phyloP scores from a whole-genome alignment of 1,140 invertebrate genomes.

The Hylaeus anthracinus region DNA sequence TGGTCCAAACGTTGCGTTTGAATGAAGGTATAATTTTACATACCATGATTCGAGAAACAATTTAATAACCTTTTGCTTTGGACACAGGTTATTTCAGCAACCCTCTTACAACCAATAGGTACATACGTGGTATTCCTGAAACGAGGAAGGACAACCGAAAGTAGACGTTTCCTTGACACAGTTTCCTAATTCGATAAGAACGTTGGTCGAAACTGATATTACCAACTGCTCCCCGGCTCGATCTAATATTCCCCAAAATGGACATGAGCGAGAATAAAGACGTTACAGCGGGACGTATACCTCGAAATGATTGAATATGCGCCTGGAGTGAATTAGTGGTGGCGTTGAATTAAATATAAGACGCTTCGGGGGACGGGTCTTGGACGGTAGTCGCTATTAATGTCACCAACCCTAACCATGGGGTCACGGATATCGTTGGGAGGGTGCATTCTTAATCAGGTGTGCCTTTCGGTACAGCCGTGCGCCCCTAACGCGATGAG shows the following conservation, averaged over 20 bases:
- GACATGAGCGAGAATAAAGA: slow-evolving; percentile 57
- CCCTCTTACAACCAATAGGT: too few relatives aligned
- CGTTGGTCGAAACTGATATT: background rate
- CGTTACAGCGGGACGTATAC: slow-evolving; percentile 35
- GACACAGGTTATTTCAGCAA: too few relatives aligned
- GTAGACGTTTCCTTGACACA: background rate
- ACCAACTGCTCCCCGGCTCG: too few relatives aligned
- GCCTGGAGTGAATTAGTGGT: slow-evolving; percentile 62
- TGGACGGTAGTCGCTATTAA: slow-evolving; percentile 66
- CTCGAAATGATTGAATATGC: slow-evolving; percentile 64
- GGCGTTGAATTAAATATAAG: slow-evolving; percentile 72
- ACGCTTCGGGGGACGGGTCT: slow-evolving; percentile 50
- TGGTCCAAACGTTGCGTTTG: too few relatives aligned
- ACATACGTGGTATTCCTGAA: too few relatives aligned
- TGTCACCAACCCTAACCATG: slow-evolving; percentile 68
- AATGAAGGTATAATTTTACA: too few relatives aligned
- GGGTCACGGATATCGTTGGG: slow-evolving; percentile 63
- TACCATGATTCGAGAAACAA: too few relatives aligned
- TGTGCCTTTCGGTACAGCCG: slow-evolving; percentile 50
- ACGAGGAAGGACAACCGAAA: too few relatives aligned
- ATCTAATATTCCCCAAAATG: background rate
- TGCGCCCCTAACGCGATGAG: slow-evolving; percentile 50
- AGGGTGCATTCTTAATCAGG: slow-evolving; percentile 71
- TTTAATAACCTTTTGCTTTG: too few relatives aligned
- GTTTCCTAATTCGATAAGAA: background rate